Base-by-base conservation (phyloP, 2,797 vertebrate species). In the Nannoperca australis region DNA sequence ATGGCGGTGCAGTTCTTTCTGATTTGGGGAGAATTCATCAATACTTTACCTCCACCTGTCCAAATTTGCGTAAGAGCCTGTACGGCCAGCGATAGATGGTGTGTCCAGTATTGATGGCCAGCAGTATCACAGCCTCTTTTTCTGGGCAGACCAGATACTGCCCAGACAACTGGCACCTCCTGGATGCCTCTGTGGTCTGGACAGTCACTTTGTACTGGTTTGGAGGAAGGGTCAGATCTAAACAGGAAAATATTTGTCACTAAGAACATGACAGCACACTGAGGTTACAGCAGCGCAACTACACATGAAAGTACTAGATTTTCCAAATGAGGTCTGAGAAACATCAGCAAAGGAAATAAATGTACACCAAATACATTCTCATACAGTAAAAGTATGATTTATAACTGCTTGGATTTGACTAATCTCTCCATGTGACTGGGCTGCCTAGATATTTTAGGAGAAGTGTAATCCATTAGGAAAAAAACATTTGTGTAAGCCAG, bases 31-130 rank as follows among this genome's bases (percentile, higher is more conserved):
- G 2, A 30, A 47, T 45, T 32, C 2, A 60, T 4, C 27, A 55
- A 36, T 30, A 7, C 34, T 64, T 88, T 90, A 98, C 97, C 96
- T 97, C 95, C 76, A 97, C 92, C 13, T 94, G 95, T 81, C 97
- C 96, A 36, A 96, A 97, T 87, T 96, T 96, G 45, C 97, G 95
- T 42, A 98, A 86, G 63, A 95, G 92, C 11, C 54, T 75, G 76
- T 98, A 98, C 1, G 97, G 97, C 97, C 97, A 98, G 76, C 66
- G 66, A 70, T 95, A 95, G 78, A 97, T 78, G 5, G 84, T 17
- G 47, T 94, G 84, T 2, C 58, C 83, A 0, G 93, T 89, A 1
- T 87, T 76, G 0, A 80, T 51, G 32, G 94, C 93, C 34, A 94
- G 92, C 79, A 98, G 90, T 0, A 44, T 80, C 74, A 97, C 68